Percentiles rank a stretch among this genome's conserved stretches.
Evolutionary conservation across 2,888 invertebrate genomes (phyloP).

Genomic region (Siphonodentalium dalli): DNA sequence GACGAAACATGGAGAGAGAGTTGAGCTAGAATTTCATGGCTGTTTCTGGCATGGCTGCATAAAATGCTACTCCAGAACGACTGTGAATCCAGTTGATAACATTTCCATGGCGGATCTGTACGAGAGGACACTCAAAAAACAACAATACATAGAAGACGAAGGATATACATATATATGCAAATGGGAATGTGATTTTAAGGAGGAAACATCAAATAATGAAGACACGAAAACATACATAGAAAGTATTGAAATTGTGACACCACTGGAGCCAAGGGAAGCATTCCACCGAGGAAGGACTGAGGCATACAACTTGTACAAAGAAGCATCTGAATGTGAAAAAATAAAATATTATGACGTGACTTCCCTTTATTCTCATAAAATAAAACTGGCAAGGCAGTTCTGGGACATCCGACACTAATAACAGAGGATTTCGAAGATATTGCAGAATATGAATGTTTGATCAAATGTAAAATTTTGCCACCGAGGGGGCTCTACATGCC

Average conservation of each 20-base stretch:
- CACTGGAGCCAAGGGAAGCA: slow-evolving; percentile 39
- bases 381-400: slow-evolving; percentile 36
- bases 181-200: slow-evolving; percentile 11
- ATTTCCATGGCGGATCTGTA: slow-evolving; percentile 13
- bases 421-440: slow-evolving; percentile 34
- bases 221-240: slow-evolving; percentile 24
- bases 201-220: slow-evolving; percentile 17
- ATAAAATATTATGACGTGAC: slow-evolving; percentile 42
- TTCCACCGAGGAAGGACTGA: slow-evolving; percentile 47
- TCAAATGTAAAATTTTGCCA: slow-evolving; percentile 37
- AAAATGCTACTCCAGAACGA: slow-evolving; percentile 6
- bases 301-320: slow-evolving; percentile 35
- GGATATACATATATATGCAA: slow-evolving; percentile 6
- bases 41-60: slow-evolving; percentile 2
- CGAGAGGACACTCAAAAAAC: slow-evolving; percentile 5
- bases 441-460: slow-evolving; percentile 35
- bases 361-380: slow-evolving; percentile 42
- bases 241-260: slow-evolving; percentile 22
- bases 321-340: slow-evolving; percentile 24
- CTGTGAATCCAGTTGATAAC: slow-evolving; percentile 6
- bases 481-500: slow-evolving; percentile 44
- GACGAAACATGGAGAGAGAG: background rate
- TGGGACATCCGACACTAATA: slow-evolving; percentile 38
- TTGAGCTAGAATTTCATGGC: slow-evolving; percentile 1
- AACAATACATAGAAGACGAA: background rate